A percentile compares a stretch with the other conserved stretches of the same genome.
Evolutionary conservation across 2,797 vertebrate species (phyloP).

Genomic region (Catostomus latipinnis): DNA sequence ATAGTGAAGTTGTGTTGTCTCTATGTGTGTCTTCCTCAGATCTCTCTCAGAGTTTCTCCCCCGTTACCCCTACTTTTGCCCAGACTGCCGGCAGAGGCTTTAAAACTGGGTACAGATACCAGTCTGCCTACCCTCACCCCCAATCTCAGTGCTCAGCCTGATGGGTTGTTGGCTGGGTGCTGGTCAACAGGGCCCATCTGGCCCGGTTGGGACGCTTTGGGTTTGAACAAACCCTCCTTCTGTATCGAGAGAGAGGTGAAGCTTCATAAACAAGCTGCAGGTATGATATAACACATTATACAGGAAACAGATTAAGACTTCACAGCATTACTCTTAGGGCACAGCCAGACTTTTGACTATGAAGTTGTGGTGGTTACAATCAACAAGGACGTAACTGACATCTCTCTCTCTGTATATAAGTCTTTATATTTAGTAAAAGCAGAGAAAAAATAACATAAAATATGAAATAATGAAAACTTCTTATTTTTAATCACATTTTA

Average conservation of each 20-base stretch:
- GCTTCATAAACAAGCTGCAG: constrained; percentile 94
- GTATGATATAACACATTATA: constrained; percentile 67
- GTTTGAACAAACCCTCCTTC: constrained; percentile 87
- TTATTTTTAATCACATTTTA: too few relatives aligned
- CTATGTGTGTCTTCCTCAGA: background rate
- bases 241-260: constrained; percentile 96
- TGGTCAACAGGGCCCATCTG: constrained; percentile 89
- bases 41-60: constrained; percentile 27
- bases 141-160: constrained; percentile 75
- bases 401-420: too few relatives aligned
- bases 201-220: constrained; percentile 87
- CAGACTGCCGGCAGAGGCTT: constrained; percentile 70
- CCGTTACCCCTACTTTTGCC: constrained; percentile 4
- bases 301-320: too few relatives aligned
- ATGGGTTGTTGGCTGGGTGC: constrained; percentile 84
- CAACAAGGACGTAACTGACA: too few relatives aligned
- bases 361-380: too few relatives aligned
- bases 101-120: constrained; percentile 82
- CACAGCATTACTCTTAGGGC: too few relatives aligned
- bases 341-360: too few relatives aligned
- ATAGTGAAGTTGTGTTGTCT: background rate
- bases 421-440: too few relatives aligned
- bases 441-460: too few relatives aligned
- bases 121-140: constrained; percentile 84
- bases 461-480: too few relatives aligned